A percentile compares a stretch with the other conserved stretches of the same genome.
Evolutionary conservation across 2,113 vertebrate genomes (phyloP).

Genomic region (Phycodurus eques): DNA sequence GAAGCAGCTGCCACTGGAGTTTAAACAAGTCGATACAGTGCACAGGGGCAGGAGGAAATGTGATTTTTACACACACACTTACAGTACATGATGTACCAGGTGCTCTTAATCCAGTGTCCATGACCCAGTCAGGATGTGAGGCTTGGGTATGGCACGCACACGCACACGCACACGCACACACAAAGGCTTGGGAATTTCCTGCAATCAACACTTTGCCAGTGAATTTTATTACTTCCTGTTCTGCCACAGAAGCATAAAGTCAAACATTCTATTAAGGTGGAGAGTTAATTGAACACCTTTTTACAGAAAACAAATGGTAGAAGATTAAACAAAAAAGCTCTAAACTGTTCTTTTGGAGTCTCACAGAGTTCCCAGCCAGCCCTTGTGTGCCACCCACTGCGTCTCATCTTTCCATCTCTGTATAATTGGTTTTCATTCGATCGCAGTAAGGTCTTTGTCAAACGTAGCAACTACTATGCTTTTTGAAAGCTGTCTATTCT

Average conservation of each 20-base stretch:
- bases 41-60: constrained; percentile 63
- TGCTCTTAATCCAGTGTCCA: constrained; percentile 54
- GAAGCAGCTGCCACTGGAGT: constrained; percentile 70
- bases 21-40: constrained; percentile 55
- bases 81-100: constrained; percentile 32
- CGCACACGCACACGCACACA: constrained; percentile 4
- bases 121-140: constrained; percentile 58
- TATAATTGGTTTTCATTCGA: too few relatives aligned
- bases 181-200: constrained; percentile 1
- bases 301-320: background rate
- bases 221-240: constrained; percentile 8
- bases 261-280: background rate
- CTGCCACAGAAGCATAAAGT: constrained; percentile 4
- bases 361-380: background rate
- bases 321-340: background rate
- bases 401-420: background rate
- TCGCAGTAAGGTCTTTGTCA: too few relatives aligned
- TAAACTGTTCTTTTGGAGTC: background rate
- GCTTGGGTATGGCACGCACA: constrained; percentile 17
- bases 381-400: background rate
- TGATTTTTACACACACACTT: constrained; percentile 52
- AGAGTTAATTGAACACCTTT: constrained; percentile 4
- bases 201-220: constrained; percentile 11
- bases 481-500: too few relatives aligned
- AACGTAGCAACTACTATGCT: too few relatives aligned